Evolutionary conservation across 2,113 vertebrate species (phyloP), one percentile per base, ranked within the genome.

Genomic region (Tauraco erythrolophus): DNA sequence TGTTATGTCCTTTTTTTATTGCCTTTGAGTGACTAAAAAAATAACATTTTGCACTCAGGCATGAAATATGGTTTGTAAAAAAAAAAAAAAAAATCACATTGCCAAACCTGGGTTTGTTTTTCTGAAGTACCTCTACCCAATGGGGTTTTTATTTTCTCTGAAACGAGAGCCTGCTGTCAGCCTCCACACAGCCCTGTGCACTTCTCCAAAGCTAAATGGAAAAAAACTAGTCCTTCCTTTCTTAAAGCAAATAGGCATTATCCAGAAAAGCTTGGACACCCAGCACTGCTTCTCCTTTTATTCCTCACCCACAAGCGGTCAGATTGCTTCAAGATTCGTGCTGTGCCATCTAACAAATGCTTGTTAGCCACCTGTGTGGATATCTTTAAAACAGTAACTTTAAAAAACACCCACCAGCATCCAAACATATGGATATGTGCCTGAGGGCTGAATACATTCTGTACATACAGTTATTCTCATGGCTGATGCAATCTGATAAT

Each of bases 371-470:
- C 95, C 95, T 97, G 87, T 79, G 87, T 91, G 46, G 93, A 51
- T 95, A 92, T 95, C 88, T 97, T 97, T 97, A 92, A 97, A 92
- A 82, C 53, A 94, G 86, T 46, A 95, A 76, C 93, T 95, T 94
- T 94, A 81, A 87, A 95, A 96, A 96, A 97, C 94, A 96, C 95
- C 95, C 95, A 96, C 91, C 84, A 95, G 65, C 92, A 89, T 94
- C 74, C 86, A 94, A 97, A 95, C 94, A 95, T 92, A 96, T 74
- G 89, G 94, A 95, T 96, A 91, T 62, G 51, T 89, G 89, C 87
- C 91, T 92, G 87, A 87, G 46, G 92, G 96, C 85, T 96, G 91
- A 89, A 94, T 87, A 79, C 57, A 76, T 94, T 97, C 87, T 89
- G 89, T 87, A 79, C 50, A 3, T 92, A 69, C 39, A 91, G 65